A percentile compares a stretch with the other conserved stretches of the same genome.
Evolutionary conservation across 1,140 invertebrate species (phyloP).

Genomic region (Halictus rubicundus): DNA sequence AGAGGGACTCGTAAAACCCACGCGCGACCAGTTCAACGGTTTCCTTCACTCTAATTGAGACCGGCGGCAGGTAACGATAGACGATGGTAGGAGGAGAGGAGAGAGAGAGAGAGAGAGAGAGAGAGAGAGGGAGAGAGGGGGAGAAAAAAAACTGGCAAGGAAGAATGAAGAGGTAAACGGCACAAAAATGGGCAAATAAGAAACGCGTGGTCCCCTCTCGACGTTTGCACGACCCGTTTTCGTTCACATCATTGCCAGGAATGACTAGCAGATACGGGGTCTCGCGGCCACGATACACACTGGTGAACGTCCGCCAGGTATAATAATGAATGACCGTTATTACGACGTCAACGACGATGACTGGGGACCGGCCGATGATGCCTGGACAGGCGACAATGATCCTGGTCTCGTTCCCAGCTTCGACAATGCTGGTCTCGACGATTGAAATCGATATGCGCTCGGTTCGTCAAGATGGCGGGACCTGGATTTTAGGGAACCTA

Average conservation of each 20-base stretch:
- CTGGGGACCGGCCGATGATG: not conserved
- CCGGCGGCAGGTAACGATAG: conserved; percentile 29
- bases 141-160: conserved; percentile 2
- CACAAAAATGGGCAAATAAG: conserved; percentile 65
- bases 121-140: no score
- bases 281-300: conserved; percentile 8
- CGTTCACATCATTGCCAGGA: conserved; percentile 62
- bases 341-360: conserved; percentile 34
- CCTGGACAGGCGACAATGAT: conserved; percentile 4
- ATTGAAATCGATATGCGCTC: conserved; percentile 24
- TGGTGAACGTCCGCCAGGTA: conserved; percentile 52
- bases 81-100: not conserved
- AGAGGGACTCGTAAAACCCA: conserved; percentile 22
- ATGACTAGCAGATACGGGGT: conserved; percentile 67
- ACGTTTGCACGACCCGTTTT: conserved; percentile 28
- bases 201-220: conserved; percentile 28
- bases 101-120: no score
- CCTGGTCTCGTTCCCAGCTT: not conserved
- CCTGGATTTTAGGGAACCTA: no score
- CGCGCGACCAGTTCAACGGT: conserved; percentile 3
- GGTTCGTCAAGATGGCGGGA: not conserved
- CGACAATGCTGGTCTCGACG: not conserved
- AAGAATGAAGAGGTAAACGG: conserved; percentile 63
- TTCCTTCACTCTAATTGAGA: conserved; percentile 45
- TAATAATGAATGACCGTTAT: conserved; percentile 66